These are phyloP conservation scores for Bagarius yarrelli DNA, from an alignment of 2,113 vertebrate genomes.

Conservation along the genomic window DNA sequence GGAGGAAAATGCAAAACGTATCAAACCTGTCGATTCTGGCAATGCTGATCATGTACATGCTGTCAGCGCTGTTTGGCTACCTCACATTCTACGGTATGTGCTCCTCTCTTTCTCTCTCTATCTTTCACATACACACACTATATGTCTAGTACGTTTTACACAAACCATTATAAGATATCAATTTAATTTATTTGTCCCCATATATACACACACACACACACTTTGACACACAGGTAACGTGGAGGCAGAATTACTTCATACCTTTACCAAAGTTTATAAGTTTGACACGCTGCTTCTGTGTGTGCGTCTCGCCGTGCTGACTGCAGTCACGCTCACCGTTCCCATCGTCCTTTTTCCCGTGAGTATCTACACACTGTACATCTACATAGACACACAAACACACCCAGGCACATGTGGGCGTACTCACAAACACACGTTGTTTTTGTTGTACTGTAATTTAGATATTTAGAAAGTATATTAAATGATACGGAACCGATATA, in stretches of 20 bases:
- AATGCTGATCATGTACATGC: slow-evolving; percentile 94
- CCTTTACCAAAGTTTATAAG: slow-evolving; percentile 89
- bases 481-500: too few species aligned
- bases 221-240: slow-evolving; percentile 75
- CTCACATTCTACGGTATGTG: slow-evolving; percentile 89
- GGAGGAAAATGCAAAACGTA: slow-evolving; percentile 89
- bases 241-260: slow-evolving; percentile 93
- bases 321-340: slow-evolving; percentile 91
- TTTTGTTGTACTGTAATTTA: too few species aligned
- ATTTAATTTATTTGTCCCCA: background rate
- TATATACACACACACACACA: background rate
- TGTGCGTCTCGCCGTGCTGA: slow-evolving; percentile 91
- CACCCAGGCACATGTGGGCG: too few species aligned
- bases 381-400: background rate
- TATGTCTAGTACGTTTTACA: background rate
- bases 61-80: slow-evolving; percentile 92
- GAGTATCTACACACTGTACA: slow-evolving; percentile 67
- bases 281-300: slow-evolving; percentile 84
- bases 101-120: background rate
- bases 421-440: too few species aligned
- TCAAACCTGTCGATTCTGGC: slow-evolving; percentile 92
- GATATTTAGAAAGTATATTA: too few species aligned
- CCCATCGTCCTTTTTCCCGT: slow-evolving; percentile 97
- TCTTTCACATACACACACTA: background rate
- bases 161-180: background rate